phyloP scores from a whole-genome alignment of 1,140 invertebrate genomes.

The Diachasma alloeum region DNA sequence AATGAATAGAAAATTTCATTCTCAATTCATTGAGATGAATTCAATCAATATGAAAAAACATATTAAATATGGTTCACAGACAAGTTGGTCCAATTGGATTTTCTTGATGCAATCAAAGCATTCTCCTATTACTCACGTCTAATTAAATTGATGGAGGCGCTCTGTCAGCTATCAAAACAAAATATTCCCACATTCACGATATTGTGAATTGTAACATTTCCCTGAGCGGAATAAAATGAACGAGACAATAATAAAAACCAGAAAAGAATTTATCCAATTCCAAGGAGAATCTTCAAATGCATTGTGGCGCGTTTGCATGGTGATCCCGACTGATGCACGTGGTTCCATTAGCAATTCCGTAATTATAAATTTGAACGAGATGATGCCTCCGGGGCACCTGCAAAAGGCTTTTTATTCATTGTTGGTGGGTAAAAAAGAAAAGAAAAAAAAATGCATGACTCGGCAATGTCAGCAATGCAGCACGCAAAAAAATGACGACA shows the following conservation, averaged over 20 bases:
- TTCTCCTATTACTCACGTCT: too few relatives aligned
- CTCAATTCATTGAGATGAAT: too few relatives aligned
- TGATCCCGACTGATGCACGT: not conserved
- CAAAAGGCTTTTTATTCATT: conserved; percentile 27
- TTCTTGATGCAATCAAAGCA: too few relatives aligned
- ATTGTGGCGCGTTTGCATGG: not conserved
- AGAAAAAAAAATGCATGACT: not conserved
- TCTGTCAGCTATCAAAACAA: too few relatives aligned
- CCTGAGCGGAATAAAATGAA: too few relatives aligned
- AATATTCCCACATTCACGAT: too few relatives aligned
- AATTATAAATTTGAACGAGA: conserved; percentile 57
- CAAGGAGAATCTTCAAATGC: not conserved
- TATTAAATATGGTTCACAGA: too few relatives aligned
- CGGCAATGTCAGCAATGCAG: not conserved
- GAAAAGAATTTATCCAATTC: not conserved
- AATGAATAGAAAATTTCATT: too few relatives aligned
- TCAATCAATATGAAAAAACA: too few relatives aligned
- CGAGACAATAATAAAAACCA: not conserved
- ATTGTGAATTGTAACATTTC: too few relatives aligned
- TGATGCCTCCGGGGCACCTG: conserved; percentile 31
- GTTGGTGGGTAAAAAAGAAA: conserved; percentile 47
- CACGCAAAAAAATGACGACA: not conserved
- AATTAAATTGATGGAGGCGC: too few relatives aligned
- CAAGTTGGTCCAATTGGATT: too few relatives aligned
- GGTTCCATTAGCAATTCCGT: conserved; percentile 61